Evolutionary conservation across 2,797 vertebrate genomes (phyloP).

Genomic region (Chanos chanos): DNA sequence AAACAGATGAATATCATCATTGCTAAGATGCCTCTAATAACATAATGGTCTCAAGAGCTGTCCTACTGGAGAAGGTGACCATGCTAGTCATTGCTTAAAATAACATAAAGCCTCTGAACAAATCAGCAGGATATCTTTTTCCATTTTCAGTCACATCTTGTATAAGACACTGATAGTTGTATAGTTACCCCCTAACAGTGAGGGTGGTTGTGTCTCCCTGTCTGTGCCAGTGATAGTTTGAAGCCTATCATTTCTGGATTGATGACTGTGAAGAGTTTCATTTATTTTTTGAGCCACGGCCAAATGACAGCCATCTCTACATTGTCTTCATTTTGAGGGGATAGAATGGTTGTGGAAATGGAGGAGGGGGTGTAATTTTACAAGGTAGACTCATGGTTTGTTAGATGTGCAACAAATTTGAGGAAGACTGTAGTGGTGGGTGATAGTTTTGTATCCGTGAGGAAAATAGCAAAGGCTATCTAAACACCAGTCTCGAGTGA

Average conservation of each 20-base stretch:
- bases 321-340: background rate
- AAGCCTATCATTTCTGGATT: conserved; percentile 59
- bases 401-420: conserved; percentile 52
- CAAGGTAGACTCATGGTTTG: conserved; percentile 54
- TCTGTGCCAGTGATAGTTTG: conserved; percentile 47
- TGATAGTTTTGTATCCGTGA: no score
- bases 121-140: conserved; percentile 9
- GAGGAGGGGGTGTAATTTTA: conserved; percentile 49
- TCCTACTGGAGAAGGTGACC: conserved; percentile 9
- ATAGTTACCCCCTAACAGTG: background rate
- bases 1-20: background rate
- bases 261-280: conserved; percentile 49
- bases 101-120: background rate
- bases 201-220: conserved; percentile 44
- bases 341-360: background rate
- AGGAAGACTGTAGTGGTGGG: conserved; percentile 27
- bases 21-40: conserved; percentile 9
- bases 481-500: background rate
- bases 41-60: conserved; percentile 4
- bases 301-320: conserved; percentile 38
- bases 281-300: conserved; percentile 52
- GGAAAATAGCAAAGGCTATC: conserved; percentile 44
- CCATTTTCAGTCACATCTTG: conserved; percentile 3
- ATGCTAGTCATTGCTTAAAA: conserved; percentile 8
- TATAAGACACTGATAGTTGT: conserved; percentile 3